These are phyloP conservation scores for Antheraea yamamai DNA, from an alignment of 2,888 invertebrate species.

Conservation along the genomic window DNA sequence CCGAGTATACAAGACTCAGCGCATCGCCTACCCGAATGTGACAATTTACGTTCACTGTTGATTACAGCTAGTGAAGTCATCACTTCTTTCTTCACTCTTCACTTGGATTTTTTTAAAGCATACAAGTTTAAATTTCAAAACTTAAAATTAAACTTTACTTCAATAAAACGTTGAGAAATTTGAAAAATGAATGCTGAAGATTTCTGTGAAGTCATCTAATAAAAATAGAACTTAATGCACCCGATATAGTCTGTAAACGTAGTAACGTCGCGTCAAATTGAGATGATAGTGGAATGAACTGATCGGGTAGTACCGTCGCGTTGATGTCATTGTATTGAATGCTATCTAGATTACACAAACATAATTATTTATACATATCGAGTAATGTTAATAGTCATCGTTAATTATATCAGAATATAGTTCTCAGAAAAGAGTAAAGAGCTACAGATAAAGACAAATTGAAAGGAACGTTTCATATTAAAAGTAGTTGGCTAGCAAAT, in stretches of 20 bases:
- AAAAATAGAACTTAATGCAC: background rate
- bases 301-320: conserved; percentile 29
- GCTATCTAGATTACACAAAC: background rate
- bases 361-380: background rate
- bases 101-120: no score
- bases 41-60: no score
- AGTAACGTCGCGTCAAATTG: conserved; percentile 52
- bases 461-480: background rate
- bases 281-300: conserved; percentile 58
- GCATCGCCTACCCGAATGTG: no score
- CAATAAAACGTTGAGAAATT: no score
- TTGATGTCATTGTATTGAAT: conserved; percentile 30
- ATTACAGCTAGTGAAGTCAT: no score
- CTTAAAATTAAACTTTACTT: no score
- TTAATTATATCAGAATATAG: background rate
- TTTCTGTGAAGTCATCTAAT: background rate
- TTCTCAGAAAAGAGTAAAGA: background rate
- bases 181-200: background rate
- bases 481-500: background rate
- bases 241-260: background rate
- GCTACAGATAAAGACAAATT: background rate
- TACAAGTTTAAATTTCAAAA: no score
- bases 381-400: background rate
- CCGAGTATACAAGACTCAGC: no score
- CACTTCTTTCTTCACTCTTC: no score